Percentiles rank a stretch among this genome's conserved stretches.
These are phyloP conservation scores for Eurystomus glaucurus DNA, from an alignment of 2,797 vertebrate genomes.

Conservation along the genomic window DNA sequence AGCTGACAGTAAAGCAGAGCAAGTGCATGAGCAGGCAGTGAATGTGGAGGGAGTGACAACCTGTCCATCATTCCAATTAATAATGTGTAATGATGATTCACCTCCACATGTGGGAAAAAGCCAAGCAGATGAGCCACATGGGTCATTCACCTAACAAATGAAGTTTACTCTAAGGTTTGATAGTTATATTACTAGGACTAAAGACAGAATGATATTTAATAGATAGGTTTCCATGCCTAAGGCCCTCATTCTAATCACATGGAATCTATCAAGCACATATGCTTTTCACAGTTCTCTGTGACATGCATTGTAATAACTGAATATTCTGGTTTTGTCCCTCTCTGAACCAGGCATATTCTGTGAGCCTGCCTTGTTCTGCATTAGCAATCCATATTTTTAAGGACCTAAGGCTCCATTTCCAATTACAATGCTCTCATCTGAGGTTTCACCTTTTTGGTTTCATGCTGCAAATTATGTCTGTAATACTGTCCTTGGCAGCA, in stretches of 20 bases:
- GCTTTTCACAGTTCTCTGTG: slow-evolving; percentile 50
- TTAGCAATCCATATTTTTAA: slow-evolving; percentile 20
- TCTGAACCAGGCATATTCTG: not conserved
- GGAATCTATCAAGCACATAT: slow-evolving; percentile 33
- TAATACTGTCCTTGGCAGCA: not conserved
- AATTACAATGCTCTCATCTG: slow-evolving; percentile 4
- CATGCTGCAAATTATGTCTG: not conserved
- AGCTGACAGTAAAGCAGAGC: not conserved
- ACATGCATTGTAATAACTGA: not conserved
- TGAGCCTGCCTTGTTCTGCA: not conserved
- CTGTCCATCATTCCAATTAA: not conserved
- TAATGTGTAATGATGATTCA: not conserved
- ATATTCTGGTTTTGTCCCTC: slow-evolving; percentile 1
- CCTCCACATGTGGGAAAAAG: not conserved
- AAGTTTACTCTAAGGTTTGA: slow-evolving; percentile 53
- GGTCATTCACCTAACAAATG: slow-evolving; percentile 52
- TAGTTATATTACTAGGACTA: slow-evolving; percentile 11
- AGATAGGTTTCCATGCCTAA: not conserved
- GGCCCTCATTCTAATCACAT: slow-evolving; percentile 18
- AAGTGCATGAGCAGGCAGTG: not conserved
- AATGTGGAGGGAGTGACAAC: not conserved
- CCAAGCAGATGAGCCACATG: not conserved
- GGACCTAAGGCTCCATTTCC: slow-evolving; percentile 18
- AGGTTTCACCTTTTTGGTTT: slow-evolving; percentile 5
- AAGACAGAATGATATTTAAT: slow-evolving; percentile 41